Conservation (phyloP, 2,113 vertebrate genomes). For the Pleuronectes platessa region DNA sequence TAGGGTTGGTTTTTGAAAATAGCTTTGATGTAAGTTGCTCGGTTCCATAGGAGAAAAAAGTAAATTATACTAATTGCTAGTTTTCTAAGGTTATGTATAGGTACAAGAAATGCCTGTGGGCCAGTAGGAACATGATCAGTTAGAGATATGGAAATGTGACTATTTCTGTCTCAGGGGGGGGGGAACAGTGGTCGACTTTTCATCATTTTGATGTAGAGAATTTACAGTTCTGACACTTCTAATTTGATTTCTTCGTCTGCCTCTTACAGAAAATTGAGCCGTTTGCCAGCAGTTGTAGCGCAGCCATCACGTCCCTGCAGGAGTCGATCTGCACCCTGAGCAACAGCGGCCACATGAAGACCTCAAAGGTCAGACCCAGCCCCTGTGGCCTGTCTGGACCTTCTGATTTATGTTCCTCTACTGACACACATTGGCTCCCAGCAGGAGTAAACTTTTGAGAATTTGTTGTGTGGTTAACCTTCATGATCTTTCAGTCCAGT, state of each 20-base stretch:
- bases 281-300: constrained; percentile 82
- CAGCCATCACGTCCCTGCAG: constrained; percentile 82
- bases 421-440: constrained; percentile 29
- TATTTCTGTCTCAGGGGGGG: background rate
- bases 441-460: constrained; percentile 14
- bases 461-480: constrained; percentile 12
- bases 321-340: constrained; percentile 79
- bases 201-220: no score
- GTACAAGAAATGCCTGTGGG: background rate
- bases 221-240: background rate
- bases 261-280: constrained; percentile 84
- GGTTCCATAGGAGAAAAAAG: background rate
- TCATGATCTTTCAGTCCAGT: background rate
- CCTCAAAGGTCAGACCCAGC: constrained; percentile 76
- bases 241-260: background rate
- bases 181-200: background rate
- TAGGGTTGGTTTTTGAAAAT: background rate
- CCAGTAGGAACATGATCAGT: constrained; percentile 30
- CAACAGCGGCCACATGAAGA: constrained; percentile 68
- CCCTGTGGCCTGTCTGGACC: constrained; percentile 24
- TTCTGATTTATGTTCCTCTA: constrained; percentile 49
- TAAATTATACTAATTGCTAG: background rate
- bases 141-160: constrained; percentile 1
- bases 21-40: background rate
- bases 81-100: background rate